Evolutionary conservation across 2,797 vertebrate genomes (phyloP), one percentile per base, ranked within the genome.

Genomic region (Acropternis orthonyx): DNA sequence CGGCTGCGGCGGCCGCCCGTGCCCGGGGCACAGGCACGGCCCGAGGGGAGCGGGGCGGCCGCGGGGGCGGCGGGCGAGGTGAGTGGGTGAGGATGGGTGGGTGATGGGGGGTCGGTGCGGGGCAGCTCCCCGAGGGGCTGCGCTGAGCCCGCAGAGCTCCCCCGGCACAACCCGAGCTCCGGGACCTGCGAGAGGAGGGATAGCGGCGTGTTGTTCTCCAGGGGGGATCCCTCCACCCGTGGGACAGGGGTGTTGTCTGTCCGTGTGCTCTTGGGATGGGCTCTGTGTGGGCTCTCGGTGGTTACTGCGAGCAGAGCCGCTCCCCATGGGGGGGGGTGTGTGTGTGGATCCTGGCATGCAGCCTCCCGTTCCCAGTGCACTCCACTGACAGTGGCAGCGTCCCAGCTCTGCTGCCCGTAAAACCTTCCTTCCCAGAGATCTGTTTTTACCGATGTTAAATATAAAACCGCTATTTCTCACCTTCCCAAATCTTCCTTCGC

Each of bases 291-390:
- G 56, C 67, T 55, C 19, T 0, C 3, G 9, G 41, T 14, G 82
- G 59, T 1, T 26, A 13, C 1, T 20, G 74, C 37, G n/a, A 69
- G 58, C 43, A 1, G 63, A 88, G 65, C 48, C 49, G 28, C 41
- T 55, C 41, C 66, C 27, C 1, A 2, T 43, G 16, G 43, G 6
- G 4, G 43, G 37, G 72, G 32, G 49, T 18, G 4, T 2, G 73
- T 39, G 56, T 32, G 44, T 23, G 4, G 21, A 9, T 39, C 12
- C n/a, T 17, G 86, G 44, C 49, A 0, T 16, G 5, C 13, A 0
- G 0, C 6, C 61, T 61, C 21, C 51, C 4, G 8, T 18, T 28
- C 4, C 55, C 19, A 16, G 54, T 37, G 56, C 21, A 0, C 36
- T 32, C 4, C 12, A 1, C 18, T 65, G 85, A 3, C 48, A 8